Percentiles rank a stretch among this genome's conserved stretches.
These are phyloP conservation scores for Potamilus streckersoni DNA, from an alignment of 1,140 invertebrate genomes.

Conservation along the genomic window DNA sequence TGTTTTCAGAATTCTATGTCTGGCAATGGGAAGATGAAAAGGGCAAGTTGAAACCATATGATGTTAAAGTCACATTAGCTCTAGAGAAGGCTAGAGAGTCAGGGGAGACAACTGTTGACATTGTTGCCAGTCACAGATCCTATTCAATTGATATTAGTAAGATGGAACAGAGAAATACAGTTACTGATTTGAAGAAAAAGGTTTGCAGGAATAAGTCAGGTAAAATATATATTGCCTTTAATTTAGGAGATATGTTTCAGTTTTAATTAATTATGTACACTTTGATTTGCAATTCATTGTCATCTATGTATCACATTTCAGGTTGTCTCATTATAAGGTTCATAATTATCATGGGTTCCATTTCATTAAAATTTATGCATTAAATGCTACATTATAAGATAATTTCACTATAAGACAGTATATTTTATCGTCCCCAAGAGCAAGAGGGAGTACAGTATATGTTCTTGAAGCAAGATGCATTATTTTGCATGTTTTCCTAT, in stretches of 20 bases:
- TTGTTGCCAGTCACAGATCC: slow-evolving; percentile 31
- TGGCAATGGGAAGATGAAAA: slow-evolving; percentile 62
- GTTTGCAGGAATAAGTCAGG: slow-evolving; percentile 47
- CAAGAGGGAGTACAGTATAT: too few species aligned
- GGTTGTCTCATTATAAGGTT: background rate
- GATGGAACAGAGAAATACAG: slow-evolving; percentile 52
- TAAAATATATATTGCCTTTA: slow-evolving; percentile 22
- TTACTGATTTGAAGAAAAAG: slow-evolving; percentile 44
- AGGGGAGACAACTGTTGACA: slow-evolving; percentile 24
- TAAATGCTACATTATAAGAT: too few species aligned
- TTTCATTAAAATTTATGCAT: background rate
- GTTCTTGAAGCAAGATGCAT: background rate
- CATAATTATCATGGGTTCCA: background rate
- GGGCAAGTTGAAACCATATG: slow-evolving; percentile 51
- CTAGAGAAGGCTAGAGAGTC: slow-evolving; percentile 43
- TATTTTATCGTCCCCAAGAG: too few species aligned
- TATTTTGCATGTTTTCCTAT: too few species aligned
- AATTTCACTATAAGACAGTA: background rate
- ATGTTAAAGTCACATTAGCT: slow-evolving; percentile 23
- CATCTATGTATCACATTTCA: background rate
- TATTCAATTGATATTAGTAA: slow-evolving; percentile 49
- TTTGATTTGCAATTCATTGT: background rate
- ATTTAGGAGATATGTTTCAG: background rate
- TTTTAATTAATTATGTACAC: background rate
- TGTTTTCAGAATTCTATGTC: slow-evolving; percentile 53